Evolutionary conservation across 2,888 invertebrate species (phyloP), one percentile per base, ranked within the genome.

Genomic region (Volucella bombylans): DNA sequence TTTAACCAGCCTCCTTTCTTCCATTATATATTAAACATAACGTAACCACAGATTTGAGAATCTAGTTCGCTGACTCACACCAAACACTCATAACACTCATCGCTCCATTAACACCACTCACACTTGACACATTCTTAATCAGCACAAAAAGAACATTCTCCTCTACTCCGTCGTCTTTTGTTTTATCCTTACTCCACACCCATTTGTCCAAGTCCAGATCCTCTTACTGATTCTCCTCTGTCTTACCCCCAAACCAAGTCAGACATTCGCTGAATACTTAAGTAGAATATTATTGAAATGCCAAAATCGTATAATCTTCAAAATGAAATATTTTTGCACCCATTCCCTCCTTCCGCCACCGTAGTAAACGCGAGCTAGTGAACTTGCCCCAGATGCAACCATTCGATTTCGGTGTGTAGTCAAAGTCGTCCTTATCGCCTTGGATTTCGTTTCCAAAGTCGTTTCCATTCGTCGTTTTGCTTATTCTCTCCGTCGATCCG

Each of bases 201-300:
- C 39, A 68, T 77, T 65, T 76, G 69, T 57, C 64, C 69, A 69
- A 55, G 45, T 18, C 45, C 15, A 10, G 9, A 59, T 41, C 65
- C 39, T 74, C 43, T 15, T 49, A 52, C 9, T 62, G 49, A 12
- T 43, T 52, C 43, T 67, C 68, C 47, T 69, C 57, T 43, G 14
- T 31, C 18, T 50, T 54, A 50, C 2, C 54, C 38, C 59, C 61
- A 12, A 49, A 14, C 38, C 49, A 45, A 31, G 43, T 12, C 72
- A 82, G 78, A 82, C 82, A 73, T 78, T 82, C 54, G 68, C 79
- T 82, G 82, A 82, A 82, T 78, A 82, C 79, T 73, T 82, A 82
- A 82, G 82, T 78, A 82, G 79, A 79, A 78, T 82, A 82, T 82
- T 82, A 82, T 82, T 82, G 82, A 82, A 82, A 82, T 82, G 82